These are phyloP conservation scores for Globodera ellingtonae DNA, from an alignment of 1,140 invertebrate species.

Conservation along the genomic window DNA sequence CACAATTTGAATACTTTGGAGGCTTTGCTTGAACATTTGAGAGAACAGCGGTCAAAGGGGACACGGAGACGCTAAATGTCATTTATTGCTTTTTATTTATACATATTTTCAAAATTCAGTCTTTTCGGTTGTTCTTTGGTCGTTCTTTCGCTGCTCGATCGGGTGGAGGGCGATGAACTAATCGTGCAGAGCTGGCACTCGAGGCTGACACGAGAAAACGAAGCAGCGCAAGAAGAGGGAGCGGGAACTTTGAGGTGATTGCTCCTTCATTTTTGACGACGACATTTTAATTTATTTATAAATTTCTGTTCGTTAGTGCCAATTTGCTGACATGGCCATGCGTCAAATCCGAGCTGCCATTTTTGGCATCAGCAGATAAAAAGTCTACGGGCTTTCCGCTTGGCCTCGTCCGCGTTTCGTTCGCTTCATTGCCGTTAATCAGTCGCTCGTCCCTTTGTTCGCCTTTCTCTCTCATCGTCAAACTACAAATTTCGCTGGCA, in stretches of 20 bases:
- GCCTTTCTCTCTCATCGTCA: background rate
- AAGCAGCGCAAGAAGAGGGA: background rate
- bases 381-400: background rate
- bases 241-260: background rate
- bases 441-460: background rate
- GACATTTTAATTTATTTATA: conserved; percentile 13
- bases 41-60: background rate
- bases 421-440: background rate
- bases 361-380: background rate
- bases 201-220: background rate
- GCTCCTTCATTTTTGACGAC: conserved; percentile 13
- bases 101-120: background rate
- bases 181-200: background rate
- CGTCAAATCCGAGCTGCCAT: background rate
- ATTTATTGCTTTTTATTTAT: background rate
- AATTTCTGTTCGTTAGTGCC: background rate
- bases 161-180: background rate
- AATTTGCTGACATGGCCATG: background rate
- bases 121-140: background rate
- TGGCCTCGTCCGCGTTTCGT: background rate
- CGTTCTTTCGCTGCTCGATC: background rate
- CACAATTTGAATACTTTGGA: background rate
- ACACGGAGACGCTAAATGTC: background rate
- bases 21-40: conserved; percentile 3
- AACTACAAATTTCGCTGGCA: background rate